These are phyloP conservation scores for Okapia johnstoni DNA, from an alignment of 2,113 vertebrate genomes.

Conservation along the genomic window DNA sequence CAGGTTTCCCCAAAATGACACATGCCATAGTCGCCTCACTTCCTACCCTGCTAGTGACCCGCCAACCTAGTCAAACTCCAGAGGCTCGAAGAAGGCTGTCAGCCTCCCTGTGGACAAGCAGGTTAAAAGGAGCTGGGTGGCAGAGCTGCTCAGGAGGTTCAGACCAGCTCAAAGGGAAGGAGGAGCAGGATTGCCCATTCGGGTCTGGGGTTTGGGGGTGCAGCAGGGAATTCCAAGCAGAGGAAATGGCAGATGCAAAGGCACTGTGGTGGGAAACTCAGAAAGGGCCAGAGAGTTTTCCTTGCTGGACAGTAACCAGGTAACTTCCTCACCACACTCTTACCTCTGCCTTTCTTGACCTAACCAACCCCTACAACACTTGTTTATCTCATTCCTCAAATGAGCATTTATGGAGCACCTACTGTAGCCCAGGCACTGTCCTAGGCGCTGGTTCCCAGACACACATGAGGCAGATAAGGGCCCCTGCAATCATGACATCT, in stretches of 20 bases:
- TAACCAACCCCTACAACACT: no score
- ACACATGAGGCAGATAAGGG: background rate
- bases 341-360: background rate
- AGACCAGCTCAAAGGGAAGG: fast-evolving
- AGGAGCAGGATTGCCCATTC: background rate
- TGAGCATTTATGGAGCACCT: background rate
- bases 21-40: background rate
- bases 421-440: background rate
- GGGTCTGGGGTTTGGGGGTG: background rate
- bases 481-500: background rate
- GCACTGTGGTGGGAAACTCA: background rate
- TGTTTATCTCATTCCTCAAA: background rate
- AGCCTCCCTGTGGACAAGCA: background rate
- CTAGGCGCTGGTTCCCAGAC: background rate
- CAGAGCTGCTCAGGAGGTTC: background rate
- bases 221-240: background rate
- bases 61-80: fast-evolving
- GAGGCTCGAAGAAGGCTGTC: background rate
- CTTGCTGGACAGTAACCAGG: background rate
- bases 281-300: background rate
- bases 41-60: background rate
- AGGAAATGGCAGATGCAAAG: background rate
- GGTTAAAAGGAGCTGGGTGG: background rate
- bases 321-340: background rate
- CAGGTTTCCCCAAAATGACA: background rate